These are phyloP conservation scores for Parapristionchus giblindavisi DNA, from an alignment of 2,888 invertebrate species.

Conservation along the genomic window DNA sequence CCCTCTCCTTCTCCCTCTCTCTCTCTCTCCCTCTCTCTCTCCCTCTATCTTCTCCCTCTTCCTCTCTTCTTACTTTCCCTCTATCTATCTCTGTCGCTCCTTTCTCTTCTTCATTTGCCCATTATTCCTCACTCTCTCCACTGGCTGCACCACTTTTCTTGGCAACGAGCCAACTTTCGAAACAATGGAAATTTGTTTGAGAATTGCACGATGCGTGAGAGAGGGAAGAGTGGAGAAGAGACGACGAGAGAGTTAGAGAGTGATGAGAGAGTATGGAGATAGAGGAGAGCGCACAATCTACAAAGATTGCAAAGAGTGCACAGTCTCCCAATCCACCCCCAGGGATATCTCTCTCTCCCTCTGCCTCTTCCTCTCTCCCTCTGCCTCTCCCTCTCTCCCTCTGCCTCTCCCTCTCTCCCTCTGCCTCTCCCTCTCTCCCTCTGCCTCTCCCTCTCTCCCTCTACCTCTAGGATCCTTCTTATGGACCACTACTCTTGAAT, in stretches of 20 bases:
- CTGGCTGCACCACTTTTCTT: neutral
- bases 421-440: slow-evolving; percentile 16
- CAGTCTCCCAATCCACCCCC: slow-evolving; percentile 19
- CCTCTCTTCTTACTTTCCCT: neutral
- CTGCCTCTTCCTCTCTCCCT: neutral
- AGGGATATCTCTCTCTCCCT: slow-evolving; percentile 3
- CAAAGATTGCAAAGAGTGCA: neutral
- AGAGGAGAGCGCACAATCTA: slow-evolving; percentile 11
- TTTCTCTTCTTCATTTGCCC: neutral
- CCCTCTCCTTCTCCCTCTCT: neutral
- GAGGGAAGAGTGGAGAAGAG: neutral
- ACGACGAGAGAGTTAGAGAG: neutral
- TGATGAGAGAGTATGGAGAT: neutral
- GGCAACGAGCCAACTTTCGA: slow-evolving; percentile 13
- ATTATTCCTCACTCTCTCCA: neutral
- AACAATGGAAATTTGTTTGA: slow-evolving; percentile 14
- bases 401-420: slow-evolving; percentile 7
- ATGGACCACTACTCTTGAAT: slow-evolving; percentile 33
- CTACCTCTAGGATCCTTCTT: neutral
- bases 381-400: slow-evolving; percentile 1
- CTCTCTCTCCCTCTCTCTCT: slow-evolving; percentile 20
- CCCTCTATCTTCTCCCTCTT: neutral
- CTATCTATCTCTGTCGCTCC: neutral
- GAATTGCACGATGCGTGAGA: neutral
- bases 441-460: slow-evolving; percentile 9